A percentile compares a stretch with the other conserved stretches of the same genome.
Evolutionary conservation across 2,113 vertebrate species (phyloP).

Genomic region (Labeo rohita): DNA sequence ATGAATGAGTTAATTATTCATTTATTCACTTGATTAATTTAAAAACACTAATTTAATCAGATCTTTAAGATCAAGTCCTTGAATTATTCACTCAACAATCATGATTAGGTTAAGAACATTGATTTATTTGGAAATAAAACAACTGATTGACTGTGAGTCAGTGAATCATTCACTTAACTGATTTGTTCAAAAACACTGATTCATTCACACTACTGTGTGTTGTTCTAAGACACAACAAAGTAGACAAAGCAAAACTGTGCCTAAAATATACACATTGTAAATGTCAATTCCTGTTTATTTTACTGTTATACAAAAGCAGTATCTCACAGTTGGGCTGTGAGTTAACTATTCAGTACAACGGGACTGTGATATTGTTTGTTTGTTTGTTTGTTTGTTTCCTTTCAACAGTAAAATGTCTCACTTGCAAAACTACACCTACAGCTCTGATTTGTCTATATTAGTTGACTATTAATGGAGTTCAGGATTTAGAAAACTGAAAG

Average conservation of each 20-base stretch:
- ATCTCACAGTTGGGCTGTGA: no score
- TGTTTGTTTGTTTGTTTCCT: no score
- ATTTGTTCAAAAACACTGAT: not conserved
- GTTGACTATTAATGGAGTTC: not conserved
- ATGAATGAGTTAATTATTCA: not conserved
- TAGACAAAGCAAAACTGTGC: not conserved
- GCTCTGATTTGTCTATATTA: not conserved
- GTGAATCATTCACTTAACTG: not conserved
- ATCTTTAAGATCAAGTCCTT: not conserved
- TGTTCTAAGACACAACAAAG: not conserved
- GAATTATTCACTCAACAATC: not conserved
- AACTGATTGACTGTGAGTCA: not conserved
- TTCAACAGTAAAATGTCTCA: not conserved
- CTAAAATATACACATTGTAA: no score
- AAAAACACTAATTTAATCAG: not conserved
- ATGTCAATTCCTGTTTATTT: no score
- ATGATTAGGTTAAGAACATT: not conserved
- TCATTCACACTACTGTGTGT: not conserved
- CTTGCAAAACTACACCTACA: not conserved
- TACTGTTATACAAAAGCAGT: no score
- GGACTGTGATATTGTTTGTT: no score
- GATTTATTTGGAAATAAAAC: not conserved
- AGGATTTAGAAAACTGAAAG: no score
- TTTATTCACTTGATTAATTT: not conserved
- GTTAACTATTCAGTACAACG: no score